These are phyloP conservation scores for Neomorphus geoffroyi DNA, from an alignment of 2,797 vertebrate genomes.

Conservation along the genomic window DNA sequence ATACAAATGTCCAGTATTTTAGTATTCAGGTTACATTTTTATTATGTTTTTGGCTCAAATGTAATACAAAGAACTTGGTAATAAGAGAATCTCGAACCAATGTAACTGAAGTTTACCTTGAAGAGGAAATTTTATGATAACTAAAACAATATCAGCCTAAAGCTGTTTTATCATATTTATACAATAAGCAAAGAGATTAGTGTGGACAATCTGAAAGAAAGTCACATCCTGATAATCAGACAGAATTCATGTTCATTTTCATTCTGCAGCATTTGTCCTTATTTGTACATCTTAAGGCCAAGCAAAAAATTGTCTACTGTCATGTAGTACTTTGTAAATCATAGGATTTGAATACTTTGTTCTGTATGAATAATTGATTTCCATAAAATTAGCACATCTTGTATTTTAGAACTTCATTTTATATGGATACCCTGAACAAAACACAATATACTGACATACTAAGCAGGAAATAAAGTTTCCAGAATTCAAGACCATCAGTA, in stretches of 20 bases:
- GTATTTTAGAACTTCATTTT: conserved; percentile 32
- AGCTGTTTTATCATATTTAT: neutral
- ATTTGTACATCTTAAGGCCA: neutral
- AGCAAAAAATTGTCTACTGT: neutral
- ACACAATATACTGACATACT: neutral
- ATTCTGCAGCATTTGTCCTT: neutral
- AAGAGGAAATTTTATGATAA: neutral
- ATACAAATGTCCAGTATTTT: neutral
- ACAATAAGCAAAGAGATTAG: neutral
- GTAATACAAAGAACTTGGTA: neutral
- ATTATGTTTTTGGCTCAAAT: conserved; percentile 5
- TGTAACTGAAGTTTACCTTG: neutral
- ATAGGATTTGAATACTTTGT: neutral
- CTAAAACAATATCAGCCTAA: neutral
- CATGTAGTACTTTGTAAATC: conserved; percentile 7
- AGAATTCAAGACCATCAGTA: neutral
- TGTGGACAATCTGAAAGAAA: neutral
- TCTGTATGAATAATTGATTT: neutral
- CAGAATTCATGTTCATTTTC: conserved; percentile 6
- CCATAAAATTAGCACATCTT: neutral
- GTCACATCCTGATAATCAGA: neutral
- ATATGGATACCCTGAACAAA: neutral
- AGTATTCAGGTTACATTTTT: neutral
- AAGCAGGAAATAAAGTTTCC: conserved; percentile 2
- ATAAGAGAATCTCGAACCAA: neutral